Base-by-base conservation (phyloP, 2,797 vertebrate species). In the Microctenopoma steveboyesi region DNA sequence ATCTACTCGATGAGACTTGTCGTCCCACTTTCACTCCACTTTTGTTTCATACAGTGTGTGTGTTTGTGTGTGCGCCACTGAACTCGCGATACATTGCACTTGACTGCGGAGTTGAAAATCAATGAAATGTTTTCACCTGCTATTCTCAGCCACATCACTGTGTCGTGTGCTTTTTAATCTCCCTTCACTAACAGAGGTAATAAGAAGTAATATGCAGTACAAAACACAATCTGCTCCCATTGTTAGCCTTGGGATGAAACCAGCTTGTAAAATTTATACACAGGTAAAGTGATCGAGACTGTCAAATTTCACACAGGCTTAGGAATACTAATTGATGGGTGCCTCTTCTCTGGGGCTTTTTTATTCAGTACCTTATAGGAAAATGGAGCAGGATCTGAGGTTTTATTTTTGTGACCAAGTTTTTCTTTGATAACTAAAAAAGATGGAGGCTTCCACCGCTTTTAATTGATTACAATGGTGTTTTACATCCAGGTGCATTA, bases 1-100 rank as follows among this genome's bases (percentile, higher is more conserved):
- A 86, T 91, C 86, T 86, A 78, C 88, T 87, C 78, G 46, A 78
- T 78, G 82, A 88, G 83, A 86, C 85, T 87, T 72, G 74, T 78
- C 76, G 85, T 88, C 83, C 82, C 84, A 87, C 88, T 90, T 92
- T 92, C 33, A 33, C 81, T 67, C 75, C 79, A 86, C 82, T 81
- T 87, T 83, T 77, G 81, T 88, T 85, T 76, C 76, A 74, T 73
- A 69, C 72, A 50, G 79, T 69, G 87, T 65, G 22, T 22, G 22
- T 22, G 22, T 22, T 77, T 69, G 87, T 65, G 76, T 25, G 53
- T 45, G 56, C 51, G 33, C 68, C 70, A 81, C 79, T 86, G 86
- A 84, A 89, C 83, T 86, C 83, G 18, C n/a, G 72, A 84, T 82
- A 53, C 78, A 81, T 84, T 79, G 83, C 81, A 72, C 73, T 85